phyloP scores from a whole-genome alignment of 2,888 invertebrate species.

The Lagria hirta region DNA sequence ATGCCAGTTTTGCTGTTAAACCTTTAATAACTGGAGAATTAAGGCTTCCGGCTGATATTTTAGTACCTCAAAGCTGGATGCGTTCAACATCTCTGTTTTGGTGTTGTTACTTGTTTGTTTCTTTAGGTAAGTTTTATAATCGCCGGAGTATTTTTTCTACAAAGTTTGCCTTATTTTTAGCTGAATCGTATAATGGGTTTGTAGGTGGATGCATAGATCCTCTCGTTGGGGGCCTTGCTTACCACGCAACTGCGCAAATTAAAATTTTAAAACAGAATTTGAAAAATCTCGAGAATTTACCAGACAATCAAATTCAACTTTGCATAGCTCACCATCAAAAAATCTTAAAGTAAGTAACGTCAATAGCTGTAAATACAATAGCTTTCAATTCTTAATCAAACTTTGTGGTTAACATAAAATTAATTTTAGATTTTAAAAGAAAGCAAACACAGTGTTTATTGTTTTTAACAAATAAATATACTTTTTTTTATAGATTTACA shows the following conservation, averaged over 20 bases:
- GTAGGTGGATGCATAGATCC: slow-evolving; percentile 4
- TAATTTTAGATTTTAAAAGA: too few species aligned
- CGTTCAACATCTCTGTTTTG: neutral
- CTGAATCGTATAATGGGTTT: slow-evolving; percentile 1
- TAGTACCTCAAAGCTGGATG: slow-evolving; percentile 8
- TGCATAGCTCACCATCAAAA: slow-evolving; percentile 6
- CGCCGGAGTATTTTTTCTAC: neutral
- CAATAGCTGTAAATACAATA: too few species aligned
- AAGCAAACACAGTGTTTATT: too few species aligned
- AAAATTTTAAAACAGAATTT: slow-evolving; percentile 11
- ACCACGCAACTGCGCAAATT: slow-evolving; percentile 7
- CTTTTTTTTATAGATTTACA: too few species aligned
- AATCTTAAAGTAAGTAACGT: slow-evolving; percentile 10
- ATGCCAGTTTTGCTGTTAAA: neutral
- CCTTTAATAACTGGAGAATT: slow-evolving; percentile 3
- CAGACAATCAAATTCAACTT: slow-evolving; percentile 2
- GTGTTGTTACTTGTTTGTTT: slow-evolving; percentile 1
- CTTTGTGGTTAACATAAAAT: too few species aligned
- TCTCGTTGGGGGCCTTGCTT: slow-evolving; percentile 4
- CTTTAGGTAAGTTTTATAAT: slow-evolving; percentile 1
- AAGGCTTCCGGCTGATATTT: slow-evolving; percentile 6
- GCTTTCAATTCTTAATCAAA: too few species aligned
- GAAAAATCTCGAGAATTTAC: neutral
- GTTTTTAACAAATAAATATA: too few species aligned
- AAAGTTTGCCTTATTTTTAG: slow-evolving; percentile 1